Base-by-base conservation (phyloP, 2,113 vertebrate species). In the Microcebus lehilahytsara region DNA sequence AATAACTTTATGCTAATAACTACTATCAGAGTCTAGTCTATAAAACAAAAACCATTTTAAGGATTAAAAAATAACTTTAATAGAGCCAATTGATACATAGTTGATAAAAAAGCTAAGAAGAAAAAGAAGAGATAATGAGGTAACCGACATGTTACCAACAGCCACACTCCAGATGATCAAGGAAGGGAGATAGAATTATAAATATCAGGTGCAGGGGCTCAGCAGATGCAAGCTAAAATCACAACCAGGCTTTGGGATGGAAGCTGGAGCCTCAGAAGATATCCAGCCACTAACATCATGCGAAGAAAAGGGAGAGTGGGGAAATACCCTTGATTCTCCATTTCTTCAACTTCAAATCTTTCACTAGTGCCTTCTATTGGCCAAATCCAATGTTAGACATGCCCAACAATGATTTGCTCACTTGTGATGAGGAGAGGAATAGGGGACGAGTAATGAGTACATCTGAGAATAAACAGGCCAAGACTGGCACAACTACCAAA, bases 31-130 rank as follows among this genome's bases (percentile, higher is more conserved):
- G 25, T 42, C 9, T 86, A 97, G 42, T 85, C 14, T 12, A 66
- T 27, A 72, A 97, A 95, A 79, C 11, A 92, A 62, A 66, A 84
- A 69, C 14, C 27, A 30, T 69, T 72, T 11, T 60, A 51, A 84
- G 40, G 16, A 81, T 71, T 86, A 53, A 71, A 72, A 40, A 40
- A 30, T 2, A 56, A 56, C 1, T 75, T 92, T 79, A 53, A 49
- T 37, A 74, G 19, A 96, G 5, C 78, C 64, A n/a, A 25, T n/a
- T 77, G 49, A 3, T 53, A 51, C 4, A 72, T 34, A 71, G 42
- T 14, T n/a, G 16, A 83, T 67, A 79, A 94, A 72, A 42, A 7
- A 81, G 3, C 27, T 42, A 40, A 64, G 25, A 46, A 83, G 20
- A 58, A 69, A 72, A 87, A 40, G 12, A 75, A 9, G 53, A 67